Conservation (phyloP, 2,888 invertebrate genomes). For the Trachelus tabidus region DNA sequence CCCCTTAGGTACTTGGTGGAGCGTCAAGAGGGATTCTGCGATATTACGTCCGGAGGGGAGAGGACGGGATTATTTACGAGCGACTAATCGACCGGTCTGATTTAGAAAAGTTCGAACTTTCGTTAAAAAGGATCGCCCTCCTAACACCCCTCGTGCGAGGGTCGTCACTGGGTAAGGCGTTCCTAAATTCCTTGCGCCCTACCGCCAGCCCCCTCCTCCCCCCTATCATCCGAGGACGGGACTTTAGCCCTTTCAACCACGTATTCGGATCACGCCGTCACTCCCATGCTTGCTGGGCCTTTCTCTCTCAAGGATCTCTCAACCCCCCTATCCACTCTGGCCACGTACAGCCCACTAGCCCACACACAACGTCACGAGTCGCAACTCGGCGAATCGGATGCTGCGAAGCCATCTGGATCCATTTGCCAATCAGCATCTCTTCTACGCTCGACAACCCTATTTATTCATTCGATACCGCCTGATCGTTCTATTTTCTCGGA, state of each 20-base stretch:
- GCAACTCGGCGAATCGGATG: neutral
- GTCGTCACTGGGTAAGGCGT: neutral
- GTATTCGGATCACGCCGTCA: neutral
- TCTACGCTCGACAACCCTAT: neutral
- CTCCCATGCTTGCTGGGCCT: neutral
- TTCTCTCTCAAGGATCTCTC: neutral
- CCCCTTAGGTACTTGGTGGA: neutral
- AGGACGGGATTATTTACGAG: slow-evolving; percentile 9
- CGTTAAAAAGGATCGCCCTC: slow-evolving; percentile 17
- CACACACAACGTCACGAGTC: neutral
- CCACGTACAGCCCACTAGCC: neutral
- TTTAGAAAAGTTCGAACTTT: neutral
- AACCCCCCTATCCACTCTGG: neutral
- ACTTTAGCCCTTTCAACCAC: neutral
- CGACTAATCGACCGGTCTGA: slow-evolving; percentile 4
- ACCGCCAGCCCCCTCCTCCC: neutral
- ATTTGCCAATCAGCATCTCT: neutral
- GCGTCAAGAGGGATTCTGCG: neutral
- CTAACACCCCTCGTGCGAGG: neutral
- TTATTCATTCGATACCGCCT: neutral
- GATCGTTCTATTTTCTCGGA: neutral
- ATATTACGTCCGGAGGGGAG: neutral
- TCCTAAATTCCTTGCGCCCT: neutral
- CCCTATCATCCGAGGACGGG: neutral
- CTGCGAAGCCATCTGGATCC: neutral